Base-by-base conservation (phyloP, 2,113 vertebrate species). In the Trinectes maculatus region DNA sequence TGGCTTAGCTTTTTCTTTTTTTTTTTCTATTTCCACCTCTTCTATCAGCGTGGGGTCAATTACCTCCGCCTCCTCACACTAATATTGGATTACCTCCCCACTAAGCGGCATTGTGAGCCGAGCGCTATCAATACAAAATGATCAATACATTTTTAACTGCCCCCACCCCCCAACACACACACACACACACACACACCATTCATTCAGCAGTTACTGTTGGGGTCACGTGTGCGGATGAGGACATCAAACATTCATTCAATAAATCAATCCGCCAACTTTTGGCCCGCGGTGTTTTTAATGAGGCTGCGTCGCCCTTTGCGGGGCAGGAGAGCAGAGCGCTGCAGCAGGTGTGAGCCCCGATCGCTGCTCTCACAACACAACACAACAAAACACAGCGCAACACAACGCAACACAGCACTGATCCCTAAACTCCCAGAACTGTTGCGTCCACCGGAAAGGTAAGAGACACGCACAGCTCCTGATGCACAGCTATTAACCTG, bases 271-370 rank as follows among this genome's bases (percentile, higher is more conserved):
- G 62, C 59, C 81, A 76, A 80, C 82, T 86, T 83, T 86, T 66
- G 68, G 78, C 83, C 84, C 33, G 79, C 54, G 68, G 86, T 74
- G 86, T 71, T 85, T 58, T 89, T 89, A 87, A 88, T 89, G 89
- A 87, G 78, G 73, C 79, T 64, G 69, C 56, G 47, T 56, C 76
- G 13, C 66, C 54, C 26, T 3, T 59, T 31, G 25, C 22, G 72
- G 74, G 56, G 63, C 55, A 40, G 42, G 21, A 25, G n/a, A n/a
- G n/a, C n/a, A 48, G 44, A 33, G 5, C 42, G 58, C 36, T 73
- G 39, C 77, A 78, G 90, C 92, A 93, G 92, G 92, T 93, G 92
- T 91, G 90, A 82, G 74, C 64, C 48, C 70, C 74, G 76, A n/a
- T n/a, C n/a, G n/a, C n/a, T n/a, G n/a, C 31, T 31, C 29, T 31